These are phyloP conservation scores for Gortyna flavago DNA, from an alignment of 2,888 invertebrate genomes.

Conservation along the genomic window DNA sequence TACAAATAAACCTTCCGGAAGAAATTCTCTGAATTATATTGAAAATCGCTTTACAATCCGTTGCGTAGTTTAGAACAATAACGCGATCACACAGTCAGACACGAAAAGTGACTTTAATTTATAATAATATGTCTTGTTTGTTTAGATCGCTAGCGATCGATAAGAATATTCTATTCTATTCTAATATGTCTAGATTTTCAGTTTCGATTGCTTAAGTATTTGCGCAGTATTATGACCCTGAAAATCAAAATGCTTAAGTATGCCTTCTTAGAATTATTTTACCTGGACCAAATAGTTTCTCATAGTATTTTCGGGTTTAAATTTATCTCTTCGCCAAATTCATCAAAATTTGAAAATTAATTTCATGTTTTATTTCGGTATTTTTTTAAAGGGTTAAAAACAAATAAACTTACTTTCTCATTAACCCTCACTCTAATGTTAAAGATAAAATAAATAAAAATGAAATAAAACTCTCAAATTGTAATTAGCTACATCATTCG, in stretches of 20 bases:
- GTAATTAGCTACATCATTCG: neutral
- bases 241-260: too few species aligned
- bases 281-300: neutral
- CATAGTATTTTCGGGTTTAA: neutral
- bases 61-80: neutral
- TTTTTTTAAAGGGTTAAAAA: too few species aligned
- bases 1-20: neutral
- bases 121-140: neutral
- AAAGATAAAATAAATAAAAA: neutral
- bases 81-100: neutral
- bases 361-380: too few species aligned
- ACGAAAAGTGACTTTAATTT: neutral
- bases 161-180: neutral
- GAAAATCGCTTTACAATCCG: neutral
- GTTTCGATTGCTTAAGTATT: too few species aligned
- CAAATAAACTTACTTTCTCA: neutral
- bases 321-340: neutral
- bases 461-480: constrained; percentile 4
- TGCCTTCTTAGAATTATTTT: too few species aligned
- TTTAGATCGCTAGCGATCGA: too few species aligned
- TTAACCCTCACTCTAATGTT: neutral
- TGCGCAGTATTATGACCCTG: neutral
- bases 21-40: neutral
- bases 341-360: neutral
- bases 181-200: neutral